These are phyloP conservation scores for Odocoileus virginianus DNA, from an alignment of 2,113 vertebrate species.

Conservation along the genomic window DNA sequence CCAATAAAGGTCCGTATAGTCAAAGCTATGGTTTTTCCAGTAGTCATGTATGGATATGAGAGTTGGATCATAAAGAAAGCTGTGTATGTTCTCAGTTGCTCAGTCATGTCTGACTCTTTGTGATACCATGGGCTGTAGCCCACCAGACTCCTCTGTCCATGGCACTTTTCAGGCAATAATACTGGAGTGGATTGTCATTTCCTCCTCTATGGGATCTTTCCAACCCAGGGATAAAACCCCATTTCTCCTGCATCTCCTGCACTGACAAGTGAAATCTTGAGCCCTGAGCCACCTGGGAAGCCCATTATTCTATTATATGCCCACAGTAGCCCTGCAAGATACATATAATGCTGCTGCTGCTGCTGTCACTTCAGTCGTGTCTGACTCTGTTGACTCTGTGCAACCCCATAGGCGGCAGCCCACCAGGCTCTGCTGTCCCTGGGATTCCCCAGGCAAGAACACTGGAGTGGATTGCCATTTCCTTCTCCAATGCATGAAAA, in stretches of 20 bases:
- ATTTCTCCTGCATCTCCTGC: background rate
- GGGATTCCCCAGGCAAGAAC: too few species aligned
- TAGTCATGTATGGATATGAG: background rate
- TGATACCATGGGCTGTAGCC: background rate
- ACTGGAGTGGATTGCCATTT: too few species aligned
- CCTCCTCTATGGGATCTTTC: background rate
- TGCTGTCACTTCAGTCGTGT: too few species aligned
- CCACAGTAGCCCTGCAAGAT: background rate
- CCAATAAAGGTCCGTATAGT: background rate
- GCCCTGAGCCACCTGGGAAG: background rate
- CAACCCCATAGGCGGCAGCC: too few species aligned
- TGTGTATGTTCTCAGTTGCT: background rate
- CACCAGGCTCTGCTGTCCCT: too few species aligned
- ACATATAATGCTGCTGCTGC: conserved; percentile 37
- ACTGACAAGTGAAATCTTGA: background rate
- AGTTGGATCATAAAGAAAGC: background rate
- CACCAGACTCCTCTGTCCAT: background rate
- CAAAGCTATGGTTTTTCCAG: background rate
- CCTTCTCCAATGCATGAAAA: too few species aligned
- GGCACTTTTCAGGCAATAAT: background rate
- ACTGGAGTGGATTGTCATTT: background rate
- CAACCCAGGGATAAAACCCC: background rate
- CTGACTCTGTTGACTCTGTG: too few species aligned
- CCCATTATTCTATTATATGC: background rate
- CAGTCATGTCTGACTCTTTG: background rate